phyloP scores from a whole-genome alignment of 2,797 vertebrate genomes.

The Amniataba percoides region DNA sequence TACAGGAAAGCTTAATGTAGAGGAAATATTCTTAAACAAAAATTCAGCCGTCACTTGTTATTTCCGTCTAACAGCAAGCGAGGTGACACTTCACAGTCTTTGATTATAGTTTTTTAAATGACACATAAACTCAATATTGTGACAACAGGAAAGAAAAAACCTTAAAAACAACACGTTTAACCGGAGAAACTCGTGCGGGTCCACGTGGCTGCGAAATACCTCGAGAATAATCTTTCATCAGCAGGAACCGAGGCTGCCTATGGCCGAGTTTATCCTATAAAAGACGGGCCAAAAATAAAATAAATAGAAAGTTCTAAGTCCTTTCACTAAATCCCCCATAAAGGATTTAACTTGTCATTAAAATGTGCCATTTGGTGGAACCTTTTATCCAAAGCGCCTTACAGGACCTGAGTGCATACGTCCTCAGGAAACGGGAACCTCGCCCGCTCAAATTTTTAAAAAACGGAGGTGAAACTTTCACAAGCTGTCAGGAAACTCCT shows the following conservation, averaged over 20 bases:
- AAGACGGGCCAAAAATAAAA: constrained; percentile 38
- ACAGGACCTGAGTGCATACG: constrained; percentile 10
- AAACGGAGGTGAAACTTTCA: too few species aligned
- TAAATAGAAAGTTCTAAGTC: constrained; percentile 33
- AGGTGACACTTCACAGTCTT: constrained; percentile 41
- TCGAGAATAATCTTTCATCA: constrained; percentile 9
- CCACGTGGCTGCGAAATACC: constrained; percentile 4
- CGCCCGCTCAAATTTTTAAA: neutral
- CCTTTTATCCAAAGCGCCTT: constrained; percentile 55
- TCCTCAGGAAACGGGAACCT: neutral
- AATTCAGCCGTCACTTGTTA: neutral
- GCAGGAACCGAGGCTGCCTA: constrained; percentile 29
- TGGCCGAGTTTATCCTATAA: constrained; percentile 40
- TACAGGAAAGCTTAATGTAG: neutral
- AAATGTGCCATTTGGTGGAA: constrained; percentile 46
- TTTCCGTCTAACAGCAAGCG: neutral
- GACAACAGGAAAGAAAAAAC: constrained; percentile 39
- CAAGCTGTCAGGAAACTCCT: too few species aligned
- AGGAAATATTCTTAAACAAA: too few species aligned
- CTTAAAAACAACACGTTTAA: constrained; percentile 14
- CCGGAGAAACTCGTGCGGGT: neutral
- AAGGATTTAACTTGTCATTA: constrained; percentile 45
- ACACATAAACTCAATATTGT: constrained; percentile 40
- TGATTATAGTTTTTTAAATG: constrained; percentile 50
- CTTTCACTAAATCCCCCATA: constrained; percentile 55